These are phyloP conservation scores for Euplagia quadripunctaria DNA, from an alignment of 2,888 invertebrate genomes.

Conservation along the genomic window DNA sequence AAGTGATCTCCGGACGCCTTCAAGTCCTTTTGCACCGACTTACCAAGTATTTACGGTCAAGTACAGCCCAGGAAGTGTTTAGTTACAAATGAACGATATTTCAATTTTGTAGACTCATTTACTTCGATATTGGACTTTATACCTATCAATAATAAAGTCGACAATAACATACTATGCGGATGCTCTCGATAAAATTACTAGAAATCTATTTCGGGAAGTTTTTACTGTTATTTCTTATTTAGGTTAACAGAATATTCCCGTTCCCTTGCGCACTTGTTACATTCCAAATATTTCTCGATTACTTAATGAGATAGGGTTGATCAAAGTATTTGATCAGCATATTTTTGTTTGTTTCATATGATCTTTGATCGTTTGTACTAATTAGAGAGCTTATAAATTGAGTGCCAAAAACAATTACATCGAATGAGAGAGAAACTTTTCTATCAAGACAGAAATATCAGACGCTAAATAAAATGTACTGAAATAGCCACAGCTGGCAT, in stretches of 20 bases:
- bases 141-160: slow-evolving; percentile 20
- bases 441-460: slow-evolving; percentile 68
- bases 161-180: slow-evolving; percentile 20
- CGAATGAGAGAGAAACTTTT: slow-evolving; percentile 60
- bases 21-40: slow-evolving; percentile 76
- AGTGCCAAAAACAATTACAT: slow-evolving; percentile 46
- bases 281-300: not conserved
- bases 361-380: slow-evolving; percentile 18
- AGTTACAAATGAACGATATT: slow-evolving; percentile 63
- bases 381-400: slow-evolving; percentile 15
- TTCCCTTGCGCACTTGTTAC: slow-evolving; percentile 4
- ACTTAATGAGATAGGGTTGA: not conserved
- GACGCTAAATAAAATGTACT: slow-evolving; percentile 58
- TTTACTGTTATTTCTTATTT: slow-evolving; percentile 23
- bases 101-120: slow-evolving; percentile 66
- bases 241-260: slow-evolving; percentile 4
- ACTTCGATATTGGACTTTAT: slow-evolving; percentile 39
- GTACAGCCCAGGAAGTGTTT: slow-evolving; percentile 66
- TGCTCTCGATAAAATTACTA: slow-evolving; percentile 27
- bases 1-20: slow-evolving; percentile 64
- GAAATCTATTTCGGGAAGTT: slow-evolving; percentile 40
- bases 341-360: not conserved
- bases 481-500: slow-evolving; percentile 70
- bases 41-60: slow-evolving; percentile 82
- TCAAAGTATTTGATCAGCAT: not conserved